These are phyloP conservation scores for Diorhabda sublineata DNA, from an alignment of 1,140 invertebrate species.

Conservation along the genomic window DNA sequence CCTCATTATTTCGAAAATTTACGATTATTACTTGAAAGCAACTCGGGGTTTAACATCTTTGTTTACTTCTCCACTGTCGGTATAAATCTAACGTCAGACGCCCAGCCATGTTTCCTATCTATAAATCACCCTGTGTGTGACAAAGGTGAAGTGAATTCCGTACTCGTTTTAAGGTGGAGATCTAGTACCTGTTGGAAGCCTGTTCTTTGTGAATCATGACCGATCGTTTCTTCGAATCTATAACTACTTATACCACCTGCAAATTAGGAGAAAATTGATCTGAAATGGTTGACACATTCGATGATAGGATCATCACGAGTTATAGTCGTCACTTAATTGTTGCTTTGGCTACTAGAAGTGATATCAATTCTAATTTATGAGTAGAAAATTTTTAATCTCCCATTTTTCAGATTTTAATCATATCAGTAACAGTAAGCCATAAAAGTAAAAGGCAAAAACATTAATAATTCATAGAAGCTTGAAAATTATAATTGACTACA, in stretches of 20 bases:
- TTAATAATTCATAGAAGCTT: too few relatives aligned
- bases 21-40: conserved; percentile 19
- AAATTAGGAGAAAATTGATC: conserved; percentile 11
- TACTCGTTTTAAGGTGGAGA: conserved; percentile 19
- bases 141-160: conserved; percentile 15
- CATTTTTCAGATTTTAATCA: too few relatives aligned
- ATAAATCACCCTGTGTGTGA: conserved; percentile 20
- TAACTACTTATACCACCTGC: conserved; percentile 18
- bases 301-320: too few relatives aligned
- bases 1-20: conserved; percentile 21
- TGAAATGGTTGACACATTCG: not conserved
- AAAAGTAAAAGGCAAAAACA: too few relatives aligned
- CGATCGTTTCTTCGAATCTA: conserved; percentile 16
- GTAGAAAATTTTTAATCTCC: too few relatives aligned
- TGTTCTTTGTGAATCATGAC: conserved; percentile 7
- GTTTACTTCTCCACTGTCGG: conserved; percentile 18
- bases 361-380: too few relatives aligned
- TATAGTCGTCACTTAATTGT: too few relatives aligned
- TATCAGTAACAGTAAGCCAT: too few relatives aligned
- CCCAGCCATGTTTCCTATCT: conserved; percentile 13
- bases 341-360: too few relatives aligned
- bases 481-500: too few relatives aligned
- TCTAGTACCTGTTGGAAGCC: conserved; percentile 14
- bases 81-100: conserved; percentile 19
- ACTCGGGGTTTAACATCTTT: conserved; percentile 18